Evolutionary conservation across 1,140 invertebrate species (phyloP).

Genomic region (Lithobius niger): DNA sequence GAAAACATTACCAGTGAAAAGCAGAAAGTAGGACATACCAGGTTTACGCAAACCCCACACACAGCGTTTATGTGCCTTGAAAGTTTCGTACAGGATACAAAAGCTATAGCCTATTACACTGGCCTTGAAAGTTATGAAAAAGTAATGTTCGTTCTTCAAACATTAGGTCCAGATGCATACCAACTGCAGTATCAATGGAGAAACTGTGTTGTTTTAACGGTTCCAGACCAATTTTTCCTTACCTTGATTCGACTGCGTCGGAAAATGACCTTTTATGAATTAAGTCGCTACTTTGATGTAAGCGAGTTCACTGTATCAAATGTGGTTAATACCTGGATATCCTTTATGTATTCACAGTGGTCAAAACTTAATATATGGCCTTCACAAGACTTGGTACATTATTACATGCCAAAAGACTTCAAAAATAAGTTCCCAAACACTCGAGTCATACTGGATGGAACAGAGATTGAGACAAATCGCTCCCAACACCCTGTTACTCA

Average conservation of each 20-base stretch:
- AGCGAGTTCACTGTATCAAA: slow-evolving; percentile 17
- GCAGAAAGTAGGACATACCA: background rate
- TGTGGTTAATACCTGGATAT: slow-evolving; percentile 23
- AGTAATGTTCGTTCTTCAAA: background rate
- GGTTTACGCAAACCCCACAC: background rate
- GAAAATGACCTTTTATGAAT: slow-evolving; percentile 19
- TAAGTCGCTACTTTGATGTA: slow-evolving; percentile 20
- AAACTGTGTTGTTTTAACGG: background rate
- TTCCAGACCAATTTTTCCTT: slow-evolving; percentile 29
- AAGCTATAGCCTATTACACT: background rate
- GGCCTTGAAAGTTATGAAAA: background rate
- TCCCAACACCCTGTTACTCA: slow-evolving; percentile 19
- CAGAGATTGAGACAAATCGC: slow-evolving; percentile 21
- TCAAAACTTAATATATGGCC: slow-evolving; percentile 23
- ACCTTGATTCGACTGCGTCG: slow-evolving; percentile 22
- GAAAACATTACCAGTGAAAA: background rate
- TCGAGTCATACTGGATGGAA: slow-evolving; percentile 23
- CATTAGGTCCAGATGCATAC: background rate
- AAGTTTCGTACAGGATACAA: background rate
- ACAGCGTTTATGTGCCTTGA: background rate
- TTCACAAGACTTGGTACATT: slow-evolving; percentile 17
- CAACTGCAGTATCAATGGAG: background rate
- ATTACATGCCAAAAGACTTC: slow-evolving; percentile 21
- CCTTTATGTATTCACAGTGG: slow-evolving; percentile 21
- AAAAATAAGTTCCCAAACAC: slow-evolving; percentile 20